Percentiles rank a stretch among this genome's conserved stretches.
These are phyloP conservation scores for Sorex maritimensis DNA, from an alignment of 2,797 vertebrate species.

Conservation along the genomic window DNA sequence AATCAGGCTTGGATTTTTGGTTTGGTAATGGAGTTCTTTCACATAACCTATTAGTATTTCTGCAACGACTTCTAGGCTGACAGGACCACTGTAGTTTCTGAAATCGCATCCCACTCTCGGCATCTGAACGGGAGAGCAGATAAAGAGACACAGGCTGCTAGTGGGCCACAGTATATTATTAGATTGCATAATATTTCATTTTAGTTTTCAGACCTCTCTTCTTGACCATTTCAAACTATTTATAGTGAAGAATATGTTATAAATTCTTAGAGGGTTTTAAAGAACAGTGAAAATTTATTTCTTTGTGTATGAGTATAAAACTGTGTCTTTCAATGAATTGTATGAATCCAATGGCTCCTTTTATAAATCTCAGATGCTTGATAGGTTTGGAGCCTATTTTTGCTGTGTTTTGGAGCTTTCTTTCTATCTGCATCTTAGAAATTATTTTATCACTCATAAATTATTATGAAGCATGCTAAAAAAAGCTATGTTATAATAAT, in stretches of 20 bases:
- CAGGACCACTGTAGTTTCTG: neutral
- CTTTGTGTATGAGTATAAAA: neutral
- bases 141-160: neutral
- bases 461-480: neutral
- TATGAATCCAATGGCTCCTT: neutral
- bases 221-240: slow-evolving; percentile 4
- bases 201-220: neutral
- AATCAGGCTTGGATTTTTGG: neutral
- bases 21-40: neutral
- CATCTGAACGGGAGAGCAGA: neutral
- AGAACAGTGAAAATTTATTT: neutral
- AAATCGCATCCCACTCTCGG: neutral
- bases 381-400: neutral
- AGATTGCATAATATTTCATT: neutral
- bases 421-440: neutral
- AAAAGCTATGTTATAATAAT: neutral
- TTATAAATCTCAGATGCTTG: neutral
- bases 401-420: neutral
- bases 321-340: neutral
- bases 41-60: neutral
- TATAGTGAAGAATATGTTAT: neutral
- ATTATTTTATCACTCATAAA: slow-evolving; percentile 27
- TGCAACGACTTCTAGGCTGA: neutral
- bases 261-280: neutral
- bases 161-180: neutral